phyloP scores from a whole-genome alignment of 2,113 vertebrate species.

The Herpailurus yagouaroundi region DNA sequence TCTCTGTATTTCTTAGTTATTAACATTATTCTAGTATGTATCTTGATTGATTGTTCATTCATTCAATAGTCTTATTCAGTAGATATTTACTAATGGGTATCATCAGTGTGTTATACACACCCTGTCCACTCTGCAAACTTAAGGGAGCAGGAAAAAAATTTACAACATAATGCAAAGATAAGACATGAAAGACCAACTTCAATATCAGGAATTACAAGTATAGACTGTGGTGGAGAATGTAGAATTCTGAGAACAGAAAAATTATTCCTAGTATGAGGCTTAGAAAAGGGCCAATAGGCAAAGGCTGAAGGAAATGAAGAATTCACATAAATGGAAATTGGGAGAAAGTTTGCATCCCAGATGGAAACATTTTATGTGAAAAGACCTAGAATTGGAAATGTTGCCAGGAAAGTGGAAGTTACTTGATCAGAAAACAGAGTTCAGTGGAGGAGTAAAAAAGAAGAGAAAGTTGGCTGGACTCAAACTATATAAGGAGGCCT shows the following conservation, averaged over 20 bases:
- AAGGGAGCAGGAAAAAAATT: background rate
- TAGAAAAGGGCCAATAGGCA: background rate
- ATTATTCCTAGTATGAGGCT: background rate
- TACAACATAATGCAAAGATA: background rate
- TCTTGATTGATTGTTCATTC: constrained; percentile 11
- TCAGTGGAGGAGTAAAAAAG: background rate
- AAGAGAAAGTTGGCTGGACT: background rate
- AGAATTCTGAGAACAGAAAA: background rate
- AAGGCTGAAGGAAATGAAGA: background rate
- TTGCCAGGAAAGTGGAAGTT: background rate
- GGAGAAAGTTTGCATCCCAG: background rate
- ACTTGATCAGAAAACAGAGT: background rate
- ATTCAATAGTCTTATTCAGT: background rate
- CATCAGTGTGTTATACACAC: background rate
- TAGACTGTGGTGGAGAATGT: background rate
- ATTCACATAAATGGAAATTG: background rate
- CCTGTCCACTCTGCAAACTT: background rate
- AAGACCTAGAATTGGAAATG: background rate
- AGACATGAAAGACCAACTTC: background rate
- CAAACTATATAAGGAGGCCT: background rate
- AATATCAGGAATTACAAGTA: background rate
- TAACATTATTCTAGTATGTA: background rate
- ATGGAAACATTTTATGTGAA: background rate
- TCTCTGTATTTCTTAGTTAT: background rate
- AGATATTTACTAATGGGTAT: background rate